These are phyloP conservation scores for Arothron firmamentum DNA, from an alignment of 2,113 vertebrate species.

Conservation along the genomic window DNA sequence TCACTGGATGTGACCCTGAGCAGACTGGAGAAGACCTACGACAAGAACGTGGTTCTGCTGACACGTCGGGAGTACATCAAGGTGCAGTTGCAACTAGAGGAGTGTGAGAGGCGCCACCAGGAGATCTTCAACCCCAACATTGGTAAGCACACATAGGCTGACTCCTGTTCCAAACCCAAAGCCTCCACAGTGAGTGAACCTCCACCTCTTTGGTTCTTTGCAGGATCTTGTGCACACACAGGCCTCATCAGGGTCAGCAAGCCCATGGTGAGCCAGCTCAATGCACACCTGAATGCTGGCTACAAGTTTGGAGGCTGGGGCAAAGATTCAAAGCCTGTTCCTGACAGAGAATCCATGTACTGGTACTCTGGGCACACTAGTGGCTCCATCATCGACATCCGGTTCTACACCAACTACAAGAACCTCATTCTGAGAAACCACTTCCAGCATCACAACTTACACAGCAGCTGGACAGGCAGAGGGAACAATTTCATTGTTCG, in stretches of 20 bases:
- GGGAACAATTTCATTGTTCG: constrained; percentile 68
- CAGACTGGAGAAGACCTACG: constrained; percentile 59
- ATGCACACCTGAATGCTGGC: constrained; percentile 44
- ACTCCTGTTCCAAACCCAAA: not conserved
- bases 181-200: constrained; percentile 42
- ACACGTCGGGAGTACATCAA: constrained; percentile 61
- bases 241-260: constrained; percentile 64
- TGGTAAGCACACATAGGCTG: constrained; percentile 34
- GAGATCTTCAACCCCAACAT: constrained; percentile 54
- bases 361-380: constrained; percentile 45
- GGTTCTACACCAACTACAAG: constrained; percentile 61
- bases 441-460: constrained; percentile 12
- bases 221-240: constrained; percentile 69
- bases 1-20: constrained; percentile 45
- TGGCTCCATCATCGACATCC: constrained; percentile 30
- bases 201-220: constrained; percentile 1
- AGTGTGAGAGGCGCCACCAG: constrained; percentile 66
- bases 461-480: constrained; percentile 7
- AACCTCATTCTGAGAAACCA: constrained; percentile 53
- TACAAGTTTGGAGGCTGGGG: constrained; percentile 69
- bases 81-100: constrained; percentile 68
- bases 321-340: constrained; percentile 67
- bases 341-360: constrained; percentile 64
- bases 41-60: constrained; percentile 58
- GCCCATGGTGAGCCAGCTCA: constrained; percentile 61